Percentiles rank a stretch among this genome's conserved stretches.
Evolutionary conservation across 2,113 vertebrate species (phyloP).

Genomic region (Odobenus rosmarus): DNA sequence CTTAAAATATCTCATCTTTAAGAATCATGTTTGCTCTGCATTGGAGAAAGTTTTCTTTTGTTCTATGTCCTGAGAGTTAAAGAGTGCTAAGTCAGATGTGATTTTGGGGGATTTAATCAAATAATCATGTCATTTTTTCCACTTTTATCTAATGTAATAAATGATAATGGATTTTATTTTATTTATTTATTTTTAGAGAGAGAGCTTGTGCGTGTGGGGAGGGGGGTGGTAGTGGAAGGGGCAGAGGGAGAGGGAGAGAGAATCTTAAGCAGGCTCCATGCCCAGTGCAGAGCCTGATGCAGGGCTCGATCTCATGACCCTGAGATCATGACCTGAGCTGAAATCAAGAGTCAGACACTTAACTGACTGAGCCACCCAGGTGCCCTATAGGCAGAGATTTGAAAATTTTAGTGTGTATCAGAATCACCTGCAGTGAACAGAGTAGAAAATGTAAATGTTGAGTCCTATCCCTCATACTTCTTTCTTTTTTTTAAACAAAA

Average conservation of each 20-base stretch:
- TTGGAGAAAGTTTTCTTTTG: neutral
- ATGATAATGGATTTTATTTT: neutral
- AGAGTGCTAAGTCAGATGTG: neutral
- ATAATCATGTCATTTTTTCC: neutral
- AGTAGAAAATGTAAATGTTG: neutral
- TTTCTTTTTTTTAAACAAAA: neutral
- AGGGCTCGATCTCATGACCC: neutral
- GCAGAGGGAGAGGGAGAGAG: neutral
- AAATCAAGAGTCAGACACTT: neutral
- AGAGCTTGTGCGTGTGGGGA: neutral
- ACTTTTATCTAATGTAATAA: neutral
- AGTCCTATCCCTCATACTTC: neutral
- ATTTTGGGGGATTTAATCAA: neutral
- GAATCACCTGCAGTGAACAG: neutral
- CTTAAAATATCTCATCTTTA: neutral
- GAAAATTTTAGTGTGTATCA: neutral
- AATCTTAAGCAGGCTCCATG: neutral
- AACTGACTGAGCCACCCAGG: neutral
- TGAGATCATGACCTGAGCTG: neutral
- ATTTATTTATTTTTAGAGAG: neutral
- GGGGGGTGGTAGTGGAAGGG: neutral
- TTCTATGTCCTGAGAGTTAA: neutral
- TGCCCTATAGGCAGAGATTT: neutral
- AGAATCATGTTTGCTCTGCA: neutral
- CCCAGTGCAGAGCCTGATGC: too few species aligned